These are phyloP conservation scores for Leptopilina myrica DNA, from an alignment of 2,888 invertebrate genomes.

Conservation along the genomic window DNA sequence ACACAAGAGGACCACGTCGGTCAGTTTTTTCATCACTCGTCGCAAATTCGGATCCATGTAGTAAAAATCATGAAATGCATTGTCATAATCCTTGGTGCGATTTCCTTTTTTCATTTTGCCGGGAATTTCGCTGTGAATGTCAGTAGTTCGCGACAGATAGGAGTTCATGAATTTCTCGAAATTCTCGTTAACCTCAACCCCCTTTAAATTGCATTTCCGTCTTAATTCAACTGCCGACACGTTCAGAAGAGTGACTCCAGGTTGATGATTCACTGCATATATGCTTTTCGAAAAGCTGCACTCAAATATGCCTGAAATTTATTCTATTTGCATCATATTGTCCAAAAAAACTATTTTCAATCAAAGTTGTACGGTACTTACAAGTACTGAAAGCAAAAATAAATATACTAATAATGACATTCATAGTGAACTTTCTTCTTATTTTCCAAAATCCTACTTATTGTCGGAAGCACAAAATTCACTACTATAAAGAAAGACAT, in stretches of 20 bases:
- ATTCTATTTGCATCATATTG: not conserved
- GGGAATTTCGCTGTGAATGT: constrained; percentile 14
- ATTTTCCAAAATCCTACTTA: not conserved
- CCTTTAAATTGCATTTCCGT: constrained; percentile 16
- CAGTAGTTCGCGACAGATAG: constrained; percentile 3
- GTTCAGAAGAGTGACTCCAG: constrained; percentile 2
- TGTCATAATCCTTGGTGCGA: constrained; percentile 10
- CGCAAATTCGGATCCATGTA: constrained; percentile 24
- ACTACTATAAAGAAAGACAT: not conserved
- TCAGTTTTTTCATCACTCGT: constrained; percentile 21
- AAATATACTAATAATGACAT: not conserved
- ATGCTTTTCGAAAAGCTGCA: not conserved
- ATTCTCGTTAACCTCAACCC: not conserved
- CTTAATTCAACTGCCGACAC: not conserved
- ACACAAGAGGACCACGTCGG: constrained; percentile 7
- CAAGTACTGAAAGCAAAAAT: constrained; percentile 3
- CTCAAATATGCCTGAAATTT: not conserved
- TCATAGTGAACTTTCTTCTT: not conserved
- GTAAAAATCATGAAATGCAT: constrained; percentile 33
- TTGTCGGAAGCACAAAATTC: not conserved
- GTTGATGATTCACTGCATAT: constrained; percentile 12
- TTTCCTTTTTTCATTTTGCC: constrained; percentile 25
- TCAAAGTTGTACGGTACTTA: not conserved
- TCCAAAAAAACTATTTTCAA: not conserved
- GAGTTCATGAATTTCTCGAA: constrained; percentile 27